These are phyloP conservation scores for Aptenodytes patagonicus DNA, from an alignment of 2,113 vertebrate species.

Conservation along the genomic window DNA sequence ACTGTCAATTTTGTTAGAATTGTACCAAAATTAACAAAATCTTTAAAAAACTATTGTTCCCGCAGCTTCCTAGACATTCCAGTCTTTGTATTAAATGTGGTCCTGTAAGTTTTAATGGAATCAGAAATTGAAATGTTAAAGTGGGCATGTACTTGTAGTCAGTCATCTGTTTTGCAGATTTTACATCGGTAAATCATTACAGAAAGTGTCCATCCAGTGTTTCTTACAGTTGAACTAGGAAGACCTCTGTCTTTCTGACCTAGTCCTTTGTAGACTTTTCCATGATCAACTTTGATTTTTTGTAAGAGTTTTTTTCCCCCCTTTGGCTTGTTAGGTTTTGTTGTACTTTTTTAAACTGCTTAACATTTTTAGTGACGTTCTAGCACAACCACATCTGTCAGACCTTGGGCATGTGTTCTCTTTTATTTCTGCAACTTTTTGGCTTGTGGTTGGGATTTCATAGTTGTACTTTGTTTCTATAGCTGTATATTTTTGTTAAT, in stretches of 20 bases:
- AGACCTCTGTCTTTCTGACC: background rate
- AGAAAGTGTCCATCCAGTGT: background rate
- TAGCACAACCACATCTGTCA: background rate
- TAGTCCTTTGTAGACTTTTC: background rate
- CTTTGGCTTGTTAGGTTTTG: background rate
- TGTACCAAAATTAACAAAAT: background rate
- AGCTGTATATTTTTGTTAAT: conserved; percentile 30
- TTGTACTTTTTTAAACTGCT: background rate
- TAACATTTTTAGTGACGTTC: background rate
- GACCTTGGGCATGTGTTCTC: background rate
- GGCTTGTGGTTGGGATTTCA: background rate
- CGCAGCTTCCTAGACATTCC: background rate
- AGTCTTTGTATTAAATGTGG: background rate
- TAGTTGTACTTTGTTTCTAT: background rate
- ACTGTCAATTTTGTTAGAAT: background rate
- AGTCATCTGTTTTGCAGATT: background rate
- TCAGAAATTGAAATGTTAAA: background rate
- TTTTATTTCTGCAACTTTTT: background rate
- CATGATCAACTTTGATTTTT: background rate
- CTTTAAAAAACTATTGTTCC: background rate
- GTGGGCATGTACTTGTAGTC: background rate
- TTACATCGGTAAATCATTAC: background rate
- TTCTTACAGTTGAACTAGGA: background rate
- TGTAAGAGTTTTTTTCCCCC: background rate
- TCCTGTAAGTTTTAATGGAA: background rate